These are phyloP conservation scores for Hyles lineata DNA, from an alignment of 2,888 invertebrate species.

Conservation along the genomic window DNA sequence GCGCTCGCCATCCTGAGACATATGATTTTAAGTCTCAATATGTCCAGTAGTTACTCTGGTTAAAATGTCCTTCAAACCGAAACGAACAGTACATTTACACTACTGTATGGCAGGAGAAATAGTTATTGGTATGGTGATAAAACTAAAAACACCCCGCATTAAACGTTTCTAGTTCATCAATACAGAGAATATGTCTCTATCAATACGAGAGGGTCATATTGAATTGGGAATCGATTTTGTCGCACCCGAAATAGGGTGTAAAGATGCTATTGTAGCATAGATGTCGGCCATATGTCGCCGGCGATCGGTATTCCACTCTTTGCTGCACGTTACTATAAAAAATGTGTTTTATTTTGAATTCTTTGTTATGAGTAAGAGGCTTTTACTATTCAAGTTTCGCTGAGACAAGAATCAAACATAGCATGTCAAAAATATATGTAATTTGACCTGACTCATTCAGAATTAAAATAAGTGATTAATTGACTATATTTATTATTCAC, in stretches of 20 bases:
- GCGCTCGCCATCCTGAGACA: too few relatives aligned
- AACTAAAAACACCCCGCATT: neutral
- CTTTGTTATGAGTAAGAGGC: neutral
- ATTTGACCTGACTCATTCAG: too few relatives aligned
- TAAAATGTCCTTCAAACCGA: too few relatives aligned
- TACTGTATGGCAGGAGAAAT: too few relatives aligned
- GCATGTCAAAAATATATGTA: too few relatives aligned
- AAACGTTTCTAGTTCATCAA: constrained; percentile 36
- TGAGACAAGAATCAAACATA: too few relatives aligned
- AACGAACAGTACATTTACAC: too few relatives aligned
- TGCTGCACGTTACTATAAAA: constrained; percentile 38
- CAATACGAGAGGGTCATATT: constrained; percentile 78
- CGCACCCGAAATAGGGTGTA: constrained; percentile 81
- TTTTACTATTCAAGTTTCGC: neutral
- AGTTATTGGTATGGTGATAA: too few relatives aligned
- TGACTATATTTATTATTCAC: too few relatives aligned
- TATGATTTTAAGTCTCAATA: too few relatives aligned
- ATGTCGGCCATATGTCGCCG: constrained; percentile 78
- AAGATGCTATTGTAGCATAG: constrained; percentile 80
- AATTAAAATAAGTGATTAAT: neutral
- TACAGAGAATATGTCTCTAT: constrained; percentile 57
- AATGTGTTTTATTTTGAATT: neutral
- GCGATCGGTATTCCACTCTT: constrained; percentile 50
- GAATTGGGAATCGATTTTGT: constrained; percentile 83
- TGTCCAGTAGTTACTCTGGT: too few relatives aligned